phyloP scores from a whole-genome alignment of 2,797 vertebrate genomes.

The Sebastes iracundus region DNA sequence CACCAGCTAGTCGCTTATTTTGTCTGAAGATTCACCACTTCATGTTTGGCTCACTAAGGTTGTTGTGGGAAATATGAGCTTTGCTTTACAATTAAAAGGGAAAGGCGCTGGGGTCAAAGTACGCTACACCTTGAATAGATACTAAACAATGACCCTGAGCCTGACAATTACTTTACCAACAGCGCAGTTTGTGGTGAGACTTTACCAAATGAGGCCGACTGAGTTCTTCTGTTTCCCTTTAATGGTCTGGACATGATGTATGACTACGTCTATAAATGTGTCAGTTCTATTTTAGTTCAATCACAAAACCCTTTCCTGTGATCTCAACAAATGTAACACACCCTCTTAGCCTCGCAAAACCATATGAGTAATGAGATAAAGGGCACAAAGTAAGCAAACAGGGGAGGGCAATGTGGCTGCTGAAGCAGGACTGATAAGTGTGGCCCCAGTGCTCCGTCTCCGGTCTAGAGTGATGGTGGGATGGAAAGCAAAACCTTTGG shows the following conservation, averaged over 20 bases:
- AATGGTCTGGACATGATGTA: constrained; percentile 33
- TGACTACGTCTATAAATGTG: constrained; percentile 48
- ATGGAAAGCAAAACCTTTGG: constrained; percentile 8
- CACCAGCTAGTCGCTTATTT: no score
- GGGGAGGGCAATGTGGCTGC: constrained; percentile 15
- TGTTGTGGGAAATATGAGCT: constrained; percentile 19
- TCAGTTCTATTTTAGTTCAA: constrained; percentile 60
- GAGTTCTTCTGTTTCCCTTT: constrained; percentile 26
- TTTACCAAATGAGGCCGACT: constrained; percentile 11
- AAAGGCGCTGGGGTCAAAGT: constrained; percentile 1
- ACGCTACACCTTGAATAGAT: constrained; percentile 2
- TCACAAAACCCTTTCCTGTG: constrained; percentile 57
- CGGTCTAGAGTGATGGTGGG: not conserved
- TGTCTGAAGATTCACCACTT: not conserved
- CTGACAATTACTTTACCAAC: not conserved
- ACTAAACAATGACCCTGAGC: not conserved
- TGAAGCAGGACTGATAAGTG: constrained; percentile 23
- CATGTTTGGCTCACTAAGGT: constrained; percentile 6
- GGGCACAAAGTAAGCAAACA: constrained; percentile 47
- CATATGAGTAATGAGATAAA: constrained; percentile 67
- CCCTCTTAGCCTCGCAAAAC: constrained; percentile 38
- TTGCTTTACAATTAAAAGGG: not conserved
- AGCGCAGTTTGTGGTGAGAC: not conserved
- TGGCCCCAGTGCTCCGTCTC: not conserved
- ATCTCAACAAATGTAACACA: constrained; percentile 54